A percentile compares a stretch with the other conserved stretches of the same genome.
These are phyloP conservation scores for Rhogogaster chlorosoma DNA, from an alignment of 2,888 invertebrate species.

Conservation along the genomic window DNA sequence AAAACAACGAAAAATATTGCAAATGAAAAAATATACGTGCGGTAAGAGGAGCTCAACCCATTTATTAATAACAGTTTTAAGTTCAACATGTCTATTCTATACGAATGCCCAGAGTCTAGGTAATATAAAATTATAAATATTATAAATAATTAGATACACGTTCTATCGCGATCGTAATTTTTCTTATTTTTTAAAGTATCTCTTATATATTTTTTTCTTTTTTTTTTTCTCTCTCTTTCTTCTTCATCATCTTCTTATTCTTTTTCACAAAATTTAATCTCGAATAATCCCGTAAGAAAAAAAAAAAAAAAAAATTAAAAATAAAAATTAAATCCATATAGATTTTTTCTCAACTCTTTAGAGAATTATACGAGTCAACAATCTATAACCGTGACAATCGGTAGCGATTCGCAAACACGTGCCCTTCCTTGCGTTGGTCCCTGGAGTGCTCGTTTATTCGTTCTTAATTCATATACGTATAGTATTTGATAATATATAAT, in stretches of 20 bases:
- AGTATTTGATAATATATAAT: conserved; percentile 15
- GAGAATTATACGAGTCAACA: conserved; percentile 25
- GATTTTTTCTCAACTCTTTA: neutral
- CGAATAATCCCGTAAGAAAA: conserved; percentile 10
- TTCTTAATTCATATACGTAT: conserved; percentile 4
- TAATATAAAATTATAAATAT: conserved; percentile 73
- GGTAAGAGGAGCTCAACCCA: conserved; percentile 70
- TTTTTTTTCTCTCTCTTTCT: neutral
- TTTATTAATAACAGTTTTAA: conserved; percentile 71
- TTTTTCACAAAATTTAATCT: neutral
- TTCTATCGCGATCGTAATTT: conserved; percentile 40
- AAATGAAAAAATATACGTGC: conserved; percentile 58
- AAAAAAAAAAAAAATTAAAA: no score
- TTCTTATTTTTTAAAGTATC: neutral
- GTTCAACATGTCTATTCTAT: conserved; percentile 70
- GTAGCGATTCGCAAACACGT: conserved; percentile 56
- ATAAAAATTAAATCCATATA: neutral
- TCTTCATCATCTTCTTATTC: neutral
- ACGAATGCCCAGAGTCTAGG: conserved; percentile 70
- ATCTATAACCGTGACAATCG: conserved; percentile 27
- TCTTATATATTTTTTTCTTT: conserved; percentile 48
- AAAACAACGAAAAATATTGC: neutral
- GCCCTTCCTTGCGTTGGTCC: conserved; percentile 68
- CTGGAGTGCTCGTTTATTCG: conserved; percentile 64
- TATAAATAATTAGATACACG: conserved; percentile 69